Conservation (phyloP, 2,113 vertebrate genomes). For the Recurvirostra avosetta region DNA sequence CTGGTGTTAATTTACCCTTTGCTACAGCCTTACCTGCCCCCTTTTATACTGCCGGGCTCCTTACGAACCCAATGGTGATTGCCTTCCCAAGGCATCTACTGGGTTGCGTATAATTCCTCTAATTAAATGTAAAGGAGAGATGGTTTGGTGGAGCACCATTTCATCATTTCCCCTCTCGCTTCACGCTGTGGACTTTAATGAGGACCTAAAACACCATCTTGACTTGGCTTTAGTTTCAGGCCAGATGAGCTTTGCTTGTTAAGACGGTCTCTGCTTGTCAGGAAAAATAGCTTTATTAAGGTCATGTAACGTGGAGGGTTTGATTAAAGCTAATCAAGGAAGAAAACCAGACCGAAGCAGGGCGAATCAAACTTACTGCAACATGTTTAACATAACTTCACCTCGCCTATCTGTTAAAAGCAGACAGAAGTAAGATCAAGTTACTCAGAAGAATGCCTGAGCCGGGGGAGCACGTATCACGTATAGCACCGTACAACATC, state of each 20-base stretch:
- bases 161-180: constrained; percentile 67
- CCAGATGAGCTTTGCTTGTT: constrained; percentile 75
- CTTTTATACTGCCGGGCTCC: constrained; percentile 7
- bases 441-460: constrained; percentile 64
- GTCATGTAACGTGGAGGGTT: constrained; percentile 58
- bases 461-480: not conserved
- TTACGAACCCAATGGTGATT: constrained; percentile 46
- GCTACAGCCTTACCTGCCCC: not conserved
- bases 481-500: not conserved
- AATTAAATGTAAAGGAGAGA: constrained; percentile 77
- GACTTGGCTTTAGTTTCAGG: constrained; percentile 74
- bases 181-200: constrained; percentile 77
- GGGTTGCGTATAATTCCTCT: constrained; percentile 72
- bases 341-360: constrained; percentile 53
- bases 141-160: constrained; percentile 67
- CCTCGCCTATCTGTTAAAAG: constrained; percentile 55
- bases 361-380: constrained; percentile 37
- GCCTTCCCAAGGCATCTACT: constrained; percentile 67
- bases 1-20: constrained; percentile 32
- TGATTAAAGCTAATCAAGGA: constrained; percentile 78
- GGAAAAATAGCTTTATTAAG: constrained; percentile 79
- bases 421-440: constrained; percentile 67
- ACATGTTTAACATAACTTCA: constrained; percentile 62
- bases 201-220: constrained; percentile 74
- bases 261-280: constrained; percentile 72